Evolutionary conservation across 2,797 vertebrate genomes (phyloP).

Genomic region (Micrastur ruficollis): DNA sequence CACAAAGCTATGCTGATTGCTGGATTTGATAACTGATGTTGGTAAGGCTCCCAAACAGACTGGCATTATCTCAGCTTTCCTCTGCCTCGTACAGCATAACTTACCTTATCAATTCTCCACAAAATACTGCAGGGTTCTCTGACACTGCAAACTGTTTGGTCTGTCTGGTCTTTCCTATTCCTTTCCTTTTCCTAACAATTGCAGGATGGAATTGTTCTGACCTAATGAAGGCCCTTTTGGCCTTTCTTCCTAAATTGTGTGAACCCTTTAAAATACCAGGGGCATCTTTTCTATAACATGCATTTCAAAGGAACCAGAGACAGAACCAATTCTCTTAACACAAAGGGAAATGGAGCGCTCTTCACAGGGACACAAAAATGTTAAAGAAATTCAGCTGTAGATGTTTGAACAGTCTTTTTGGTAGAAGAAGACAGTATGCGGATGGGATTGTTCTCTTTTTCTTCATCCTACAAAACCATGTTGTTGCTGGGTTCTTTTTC

Average conservation of each 20-base stretch:
- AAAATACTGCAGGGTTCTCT: neutral
- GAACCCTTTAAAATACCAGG: neutral
- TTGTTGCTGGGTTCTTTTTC: neutral
- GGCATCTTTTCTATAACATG: neutral
- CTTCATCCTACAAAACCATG: neutral
- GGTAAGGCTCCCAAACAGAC: neutral
- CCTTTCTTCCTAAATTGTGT: neutral
- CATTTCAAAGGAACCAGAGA: neutral
- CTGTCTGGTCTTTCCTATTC: neutral
- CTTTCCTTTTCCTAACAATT: neutral
- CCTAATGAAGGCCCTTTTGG: neutral
- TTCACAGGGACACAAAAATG: neutral
- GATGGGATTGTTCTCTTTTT: neutral
- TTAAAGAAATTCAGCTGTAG: neutral
- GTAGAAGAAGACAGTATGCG: neutral
- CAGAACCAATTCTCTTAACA: neutral
- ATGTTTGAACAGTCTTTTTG: neutral
- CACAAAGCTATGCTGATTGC: neutral
- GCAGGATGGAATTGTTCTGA: neutral
- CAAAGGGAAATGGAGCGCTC: neutral
- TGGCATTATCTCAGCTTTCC: neutral
- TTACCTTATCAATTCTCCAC: neutral
- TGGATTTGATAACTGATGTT: neutral
- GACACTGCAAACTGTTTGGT: neutral
- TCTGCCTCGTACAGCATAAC: neutral